These are phyloP conservation scores for Zaprionus lachaisei DNA, from an alignment of 1,140 invertebrate genomes.

Conservation along the genomic window DNA sequence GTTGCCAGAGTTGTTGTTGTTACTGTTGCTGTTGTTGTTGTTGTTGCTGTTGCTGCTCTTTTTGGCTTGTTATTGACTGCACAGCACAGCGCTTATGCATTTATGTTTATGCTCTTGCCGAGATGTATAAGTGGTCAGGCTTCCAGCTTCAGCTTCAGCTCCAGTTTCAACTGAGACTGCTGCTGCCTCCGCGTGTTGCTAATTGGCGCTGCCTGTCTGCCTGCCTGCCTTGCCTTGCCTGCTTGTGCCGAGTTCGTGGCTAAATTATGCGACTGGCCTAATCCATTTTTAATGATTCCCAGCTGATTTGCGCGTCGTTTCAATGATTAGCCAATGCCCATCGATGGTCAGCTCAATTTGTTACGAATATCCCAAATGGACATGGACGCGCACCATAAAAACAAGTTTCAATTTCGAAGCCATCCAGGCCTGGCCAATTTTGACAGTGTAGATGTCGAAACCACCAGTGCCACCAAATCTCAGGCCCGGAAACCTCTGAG, in stretches of 20 bases:
- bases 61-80: conserved; percentile 52
- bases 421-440: not conserved
- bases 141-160: conserved; percentile 8
- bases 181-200: conserved; percentile 33
- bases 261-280: conserved; percentile 76
- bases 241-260: conserved; percentile 8
- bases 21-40: conserved; percentile 23
- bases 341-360: conserved; percentile 19
- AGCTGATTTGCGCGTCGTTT: conserved; percentile 42
- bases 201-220: conserved; percentile 25
- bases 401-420: conserved; percentile 29
- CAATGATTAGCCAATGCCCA: conserved; percentile 43
- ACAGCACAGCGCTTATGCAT: conserved; percentile 49
- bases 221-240: conserved; percentile 16
- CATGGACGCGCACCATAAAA: conserved; percentile 23
- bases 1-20: conserved; percentile 19
- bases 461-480: not conserved
- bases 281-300: conserved; percentile 78
- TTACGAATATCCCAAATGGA: conserved; percentile 23
- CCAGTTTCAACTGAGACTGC: conserved; percentile 7
- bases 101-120: conserved; percentile 61
- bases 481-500: not conserved
- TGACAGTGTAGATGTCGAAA: not conserved
- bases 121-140: conserved; percentile 58
- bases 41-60: conserved; percentile 35